These are phyloP conservation scores for Zenarchopterus dispar DNA, from an alignment of 2,797 vertebrate genomes.

Conservation along the genomic window DNA sequence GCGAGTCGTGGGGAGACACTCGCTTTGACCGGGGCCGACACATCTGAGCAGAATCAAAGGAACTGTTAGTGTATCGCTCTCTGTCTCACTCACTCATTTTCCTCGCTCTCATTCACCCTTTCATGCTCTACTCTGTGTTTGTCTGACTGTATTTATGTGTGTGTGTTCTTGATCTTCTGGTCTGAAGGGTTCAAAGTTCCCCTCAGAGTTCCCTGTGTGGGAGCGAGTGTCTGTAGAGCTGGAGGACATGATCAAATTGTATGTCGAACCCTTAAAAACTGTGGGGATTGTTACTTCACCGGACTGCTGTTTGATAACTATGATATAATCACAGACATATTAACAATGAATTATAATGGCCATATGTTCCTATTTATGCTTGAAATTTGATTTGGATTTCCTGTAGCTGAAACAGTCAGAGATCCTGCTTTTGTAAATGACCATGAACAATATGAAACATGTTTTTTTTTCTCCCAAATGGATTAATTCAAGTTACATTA, in stretches of 20 bases:
- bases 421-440: too few species aligned
- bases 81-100: constrained; percentile 54
- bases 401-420: too few species aligned
- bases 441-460: too few species aligned
- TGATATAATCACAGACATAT: too few species aligned
- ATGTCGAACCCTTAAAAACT: not conserved
- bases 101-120: constrained; percentile 57
- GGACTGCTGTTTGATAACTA: not conserved
- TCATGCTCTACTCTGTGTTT: constrained; percentile 55
- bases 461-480: too few species aligned
- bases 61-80: constrained; percentile 63
- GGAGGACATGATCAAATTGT: constrained; percentile 21
- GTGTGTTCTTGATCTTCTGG: constrained; percentile 25
- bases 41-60: constrained; percentile 68
- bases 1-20: constrained; percentile 59
- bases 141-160: constrained; percentile 16
- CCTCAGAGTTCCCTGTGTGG: constrained; percentile 22
- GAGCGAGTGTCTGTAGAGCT: constrained; percentile 38
- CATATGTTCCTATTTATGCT: not conserved
- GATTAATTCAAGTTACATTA: too few species aligned
- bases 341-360: not conserved
- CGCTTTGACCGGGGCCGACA: constrained; percentile 57
- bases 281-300: not conserved
- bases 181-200: constrained; percentile 19
- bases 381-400: too few species aligned